A percentile compares a stretch with the other conserved stretches of the same genome.
These are phyloP conservation scores for Coryphaenoides rupestris DNA, from an alignment of 2,113 vertebrate species.

Conservation along the genomic window DNA sequence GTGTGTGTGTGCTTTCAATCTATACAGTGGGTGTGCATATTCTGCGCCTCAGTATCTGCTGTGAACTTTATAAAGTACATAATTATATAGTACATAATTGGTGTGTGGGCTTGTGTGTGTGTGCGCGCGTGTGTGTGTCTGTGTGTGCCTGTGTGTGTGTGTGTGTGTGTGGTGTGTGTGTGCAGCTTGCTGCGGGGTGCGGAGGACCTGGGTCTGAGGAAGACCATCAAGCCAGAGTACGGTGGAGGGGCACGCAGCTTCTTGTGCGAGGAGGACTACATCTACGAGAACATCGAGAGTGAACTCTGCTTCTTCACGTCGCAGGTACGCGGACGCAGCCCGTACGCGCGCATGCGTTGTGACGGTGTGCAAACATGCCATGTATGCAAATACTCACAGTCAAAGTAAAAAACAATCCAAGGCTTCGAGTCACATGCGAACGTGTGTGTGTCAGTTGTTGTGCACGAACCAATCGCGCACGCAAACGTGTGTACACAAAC, in stretches of 20 bases:
- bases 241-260: conserved; percentile 86
- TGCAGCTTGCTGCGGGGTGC: conserved; percentile 89
- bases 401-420: neutral
- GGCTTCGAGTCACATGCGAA: too few species aligned
- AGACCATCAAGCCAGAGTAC: conserved; percentile 88
- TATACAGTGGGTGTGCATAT: too few species aligned
- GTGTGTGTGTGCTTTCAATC: too few species aligned
- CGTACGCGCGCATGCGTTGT: rapidly evolving
- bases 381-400: neutral
- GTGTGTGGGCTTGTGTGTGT: neutral
- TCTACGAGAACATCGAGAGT: conserved; percentile 96
- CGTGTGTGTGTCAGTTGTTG: too few species aligned
- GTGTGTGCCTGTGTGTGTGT: conserved; percentile 2
- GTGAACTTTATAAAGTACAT: too few species aligned
- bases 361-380: neutral
- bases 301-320: conserved; percentile 95
- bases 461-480: too few species aligned
- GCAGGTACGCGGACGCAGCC: conserved; percentile 71
- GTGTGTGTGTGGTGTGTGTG: neutral
- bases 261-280: conserved; percentile 96
- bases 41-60: too few species aligned
- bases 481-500: neutral
- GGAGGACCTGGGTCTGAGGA: conserved; percentile 88
- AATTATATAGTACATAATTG: too few species aligned
- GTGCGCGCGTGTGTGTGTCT: neutral